Base-by-base conservation (phyloP, 2,113 vertebrate species). In the Albula goreensis region DNA sequence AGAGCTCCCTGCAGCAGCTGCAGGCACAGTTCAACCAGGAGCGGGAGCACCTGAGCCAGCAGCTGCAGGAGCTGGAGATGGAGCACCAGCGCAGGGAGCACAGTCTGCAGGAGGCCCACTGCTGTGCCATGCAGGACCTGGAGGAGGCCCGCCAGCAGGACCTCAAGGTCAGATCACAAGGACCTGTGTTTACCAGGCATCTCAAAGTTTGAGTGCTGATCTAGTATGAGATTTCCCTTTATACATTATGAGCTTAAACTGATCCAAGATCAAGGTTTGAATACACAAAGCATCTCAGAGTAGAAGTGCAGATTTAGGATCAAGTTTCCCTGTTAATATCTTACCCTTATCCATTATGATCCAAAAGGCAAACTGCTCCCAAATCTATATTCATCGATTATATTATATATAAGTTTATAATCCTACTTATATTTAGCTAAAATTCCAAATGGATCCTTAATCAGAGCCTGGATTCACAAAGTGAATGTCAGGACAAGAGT, bases 1-100 rank as follows among this genome's bases (percentile, higher is more conserved):
- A 99, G 94, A 97, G 95, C 53, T 98, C 98, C 84, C 92, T 99
- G 94, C 98, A 99, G 91, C 98, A 99, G 89, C 96, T 99, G 66
- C 98, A 99, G 92, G 96, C 96, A 57, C 98, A 99, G 92, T 99
- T 99, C 92, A 97, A 95, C 90, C 97, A 99, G 92, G 98, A 99
- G 89, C 92, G 97, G 50, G 97, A 99, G 86, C 97, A 98, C 86
- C 96, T 99, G 89, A 96, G 97, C 10, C 96, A 97, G 90, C 98
- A 99, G 93, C 96, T 99, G 86, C 97, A 99, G 89, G 97, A 99
- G 86, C 92, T 99, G 87, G 97, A 99, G 92, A 95, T 96, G 85
- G 98, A 99, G 89, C 98, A 99, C 90, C 97, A 98, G 87, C 94
- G 97, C 89, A 95, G 97, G 74, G 97, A 98, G 87, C 96, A 97